These are phyloP conservation scores for Microcebus murinus DNA, from an alignment of 2,113 vertebrate species.

Conservation along the genomic window DNA sequence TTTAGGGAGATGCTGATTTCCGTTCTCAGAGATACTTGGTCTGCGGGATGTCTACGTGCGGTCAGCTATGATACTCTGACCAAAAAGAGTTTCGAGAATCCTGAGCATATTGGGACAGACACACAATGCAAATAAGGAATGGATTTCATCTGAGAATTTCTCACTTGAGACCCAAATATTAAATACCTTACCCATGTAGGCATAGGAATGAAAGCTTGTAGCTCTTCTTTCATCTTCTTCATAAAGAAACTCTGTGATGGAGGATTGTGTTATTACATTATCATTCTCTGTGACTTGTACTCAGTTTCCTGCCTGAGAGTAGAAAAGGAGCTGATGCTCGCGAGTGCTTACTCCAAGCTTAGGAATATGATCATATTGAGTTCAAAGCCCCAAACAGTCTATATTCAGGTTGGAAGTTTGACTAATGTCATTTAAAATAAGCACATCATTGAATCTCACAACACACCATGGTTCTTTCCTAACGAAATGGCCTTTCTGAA, in stretches of 20 bases:
- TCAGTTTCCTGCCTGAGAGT: background rate
- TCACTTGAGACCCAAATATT: background rate
- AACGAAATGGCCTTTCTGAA: constrained; percentile 70
- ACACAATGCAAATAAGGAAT: background rate
- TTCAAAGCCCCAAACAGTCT: background rate
- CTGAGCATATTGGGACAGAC: background rate
- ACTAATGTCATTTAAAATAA: constrained; percentile 56
- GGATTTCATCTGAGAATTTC: background rate
- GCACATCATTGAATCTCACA: constrained; percentile 52
- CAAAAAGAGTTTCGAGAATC: constrained; percentile 41
- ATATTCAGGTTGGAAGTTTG: constrained; percentile 16
- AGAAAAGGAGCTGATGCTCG: background rate
- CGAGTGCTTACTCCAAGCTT: background rate
- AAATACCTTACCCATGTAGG: background rate
- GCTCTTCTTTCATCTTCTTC: background rate
- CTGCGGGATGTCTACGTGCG: background rate
- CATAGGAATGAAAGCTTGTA: background rate
- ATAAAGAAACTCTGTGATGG: background rate
- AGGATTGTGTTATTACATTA: background rate
- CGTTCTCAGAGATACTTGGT: constrained; percentile 59
- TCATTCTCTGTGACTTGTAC: background rate
- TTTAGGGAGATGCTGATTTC: constrained; percentile 46
- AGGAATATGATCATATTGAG: background rate
- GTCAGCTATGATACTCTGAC: background rate
- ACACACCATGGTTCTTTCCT: constrained; percentile 55